phyloP scores from a whole-genome alignment of 2,888 invertebrate genomes.

The Drosophila niveifrons region DNA sequence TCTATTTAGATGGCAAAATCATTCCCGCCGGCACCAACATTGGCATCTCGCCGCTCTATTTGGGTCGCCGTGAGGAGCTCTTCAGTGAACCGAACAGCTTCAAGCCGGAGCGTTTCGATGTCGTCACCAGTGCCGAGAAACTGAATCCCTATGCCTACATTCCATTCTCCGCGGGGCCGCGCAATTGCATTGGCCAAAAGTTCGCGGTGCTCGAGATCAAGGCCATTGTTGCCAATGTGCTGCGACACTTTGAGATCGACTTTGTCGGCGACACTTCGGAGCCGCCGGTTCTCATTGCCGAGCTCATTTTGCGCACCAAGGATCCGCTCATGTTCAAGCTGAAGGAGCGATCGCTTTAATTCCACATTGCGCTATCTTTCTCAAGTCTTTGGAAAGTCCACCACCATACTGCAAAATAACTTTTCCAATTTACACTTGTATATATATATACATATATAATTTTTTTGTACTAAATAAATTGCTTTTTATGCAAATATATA shows the following conservation, averaged over 20 bases:
- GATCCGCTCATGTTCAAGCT: conserved; percentile 83
- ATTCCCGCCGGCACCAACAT: conserved; percentile 84
- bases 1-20: conserved; percentile 81
- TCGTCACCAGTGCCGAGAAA: conserved; percentile 78
- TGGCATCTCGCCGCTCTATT: conserved; percentile 80
- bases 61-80: conserved; percentile 80
- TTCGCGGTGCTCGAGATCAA: conserved; percentile 85
- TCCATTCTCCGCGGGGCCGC: conserved; percentile 85
- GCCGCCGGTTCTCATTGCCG: conserved; percentile 80
- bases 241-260: conserved; percentile 82
- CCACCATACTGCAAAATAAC: too few species aligned
- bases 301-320: conserved; percentile 83
- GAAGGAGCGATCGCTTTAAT: conserved; percentile 74
- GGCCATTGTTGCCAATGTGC: conserved; percentile 81
- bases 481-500: neutral
- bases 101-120: conserved; percentile 84
- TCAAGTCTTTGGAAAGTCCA: too few species aligned
- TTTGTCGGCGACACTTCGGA: conserved; percentile 69
- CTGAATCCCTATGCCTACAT: conserved; percentile 84
- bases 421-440: neutral
- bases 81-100: conserved; percentile 82
- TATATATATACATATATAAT: neutral
- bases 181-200: conserved; percentile 85
- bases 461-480: neutral
- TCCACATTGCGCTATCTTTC: too few species aligned